Base-by-base conservation (phyloP, 2,797 vertebrate genomes). In the Syngnathus acus region DNA sequence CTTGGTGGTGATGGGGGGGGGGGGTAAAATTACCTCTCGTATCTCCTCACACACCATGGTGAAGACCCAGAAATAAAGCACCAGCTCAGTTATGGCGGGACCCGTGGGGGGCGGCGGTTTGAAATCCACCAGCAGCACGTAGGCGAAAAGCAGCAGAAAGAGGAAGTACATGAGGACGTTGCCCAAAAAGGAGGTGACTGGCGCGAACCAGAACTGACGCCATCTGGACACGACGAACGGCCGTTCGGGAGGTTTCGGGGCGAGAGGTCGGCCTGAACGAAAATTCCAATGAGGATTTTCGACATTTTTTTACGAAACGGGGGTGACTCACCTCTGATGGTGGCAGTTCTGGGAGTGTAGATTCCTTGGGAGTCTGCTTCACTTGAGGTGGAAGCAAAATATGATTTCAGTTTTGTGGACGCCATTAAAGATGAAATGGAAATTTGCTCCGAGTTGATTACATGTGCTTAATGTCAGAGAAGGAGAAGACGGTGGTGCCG, bases 51-150 rank as follows among this genome's bases (percentile, higher is more conserved):
- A 97, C 48, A 95, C 90, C 6, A 97, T 90, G 1, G 94, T 95
- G 83, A 95, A 94, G n/a, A 93, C 92, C 94, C 94, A 96, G 80
- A 95, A 92, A 85, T 95, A 97, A 8, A 97, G 88, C 67, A 93
- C 76, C 26, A 82, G 84, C 77, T 96, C 95, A 0, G 77, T 45
- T 6, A 66, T 19, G 17, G 90, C 71, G 0, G 91, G 93, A 43
- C 86, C 92, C 6, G 0, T 4, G 0, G 62, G 92, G 9, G 68
- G 84, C 0, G 71, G 86, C 0, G 78, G 85, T 65, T 75, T 71
- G 65, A 94, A 93, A 78, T 95, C 93, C 62, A 93, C 66, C 72
- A 97, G 74, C 58, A 97, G 79, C 38, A 97, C 93, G 1, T 89
- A 94, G 5, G 94, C 91, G 23, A 94, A 97, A 7, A 97, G 92